phyloP scores from a whole-genome alignment of 2,797 vertebrate species.

The Amblyraja radiata region DNA sequence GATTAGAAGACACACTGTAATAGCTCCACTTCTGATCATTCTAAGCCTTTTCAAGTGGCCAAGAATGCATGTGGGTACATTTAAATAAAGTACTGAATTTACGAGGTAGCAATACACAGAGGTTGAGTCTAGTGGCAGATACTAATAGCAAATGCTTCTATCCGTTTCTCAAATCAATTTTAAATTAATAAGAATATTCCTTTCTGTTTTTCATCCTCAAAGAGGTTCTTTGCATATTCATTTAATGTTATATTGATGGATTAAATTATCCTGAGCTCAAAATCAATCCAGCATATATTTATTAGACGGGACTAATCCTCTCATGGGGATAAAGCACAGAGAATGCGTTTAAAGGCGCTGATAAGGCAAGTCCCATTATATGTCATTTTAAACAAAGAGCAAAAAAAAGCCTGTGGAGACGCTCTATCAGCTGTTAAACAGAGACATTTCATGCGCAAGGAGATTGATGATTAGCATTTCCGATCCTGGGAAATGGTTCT shows the following conservation, averaged over 20 bases:
- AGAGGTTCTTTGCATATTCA: slow-evolving; percentile 75
- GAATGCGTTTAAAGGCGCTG: slow-evolving; percentile 80
- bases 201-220: slow-evolving; percentile 63
- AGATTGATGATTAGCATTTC: slow-evolving; percentile 91
- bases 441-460: slow-evolving; percentile 72
- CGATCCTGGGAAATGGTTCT: slow-evolving; percentile 64
- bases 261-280: slow-evolving; percentile 84
- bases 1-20: slow-evolving; percentile 36
- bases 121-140: slow-evolving; percentile 53
- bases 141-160: slow-evolving; percentile 59
- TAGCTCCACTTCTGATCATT: accelerated
- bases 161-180: slow-evolving; percentile 62
- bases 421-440: slow-evolving; percentile 93
- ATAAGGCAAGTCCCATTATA: slow-evolving; percentile 89
- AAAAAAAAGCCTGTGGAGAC: slow-evolving; percentile 80
- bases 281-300: slow-evolving; percentile 75
- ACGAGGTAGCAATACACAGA: slow-evolving; percentile 41
- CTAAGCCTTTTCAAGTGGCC: slow-evolving; percentile 34
- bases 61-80: slow-evolving; percentile 33
- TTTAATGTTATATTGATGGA: slow-evolving; percentile 92
- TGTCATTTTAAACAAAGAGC: slow-evolving; percentile 95
- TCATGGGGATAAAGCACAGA: slow-evolving; percentile 63
- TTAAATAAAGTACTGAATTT: slow-evolving; percentile 45
- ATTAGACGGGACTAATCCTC: slow-evolving; percentile 63
- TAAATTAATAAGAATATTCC: slow-evolving; percentile 61